These are phyloP conservation scores for Brachionus plicatilis DNA, from an alignment of 1,140 invertebrate species.

Conservation along the genomic window DNA sequence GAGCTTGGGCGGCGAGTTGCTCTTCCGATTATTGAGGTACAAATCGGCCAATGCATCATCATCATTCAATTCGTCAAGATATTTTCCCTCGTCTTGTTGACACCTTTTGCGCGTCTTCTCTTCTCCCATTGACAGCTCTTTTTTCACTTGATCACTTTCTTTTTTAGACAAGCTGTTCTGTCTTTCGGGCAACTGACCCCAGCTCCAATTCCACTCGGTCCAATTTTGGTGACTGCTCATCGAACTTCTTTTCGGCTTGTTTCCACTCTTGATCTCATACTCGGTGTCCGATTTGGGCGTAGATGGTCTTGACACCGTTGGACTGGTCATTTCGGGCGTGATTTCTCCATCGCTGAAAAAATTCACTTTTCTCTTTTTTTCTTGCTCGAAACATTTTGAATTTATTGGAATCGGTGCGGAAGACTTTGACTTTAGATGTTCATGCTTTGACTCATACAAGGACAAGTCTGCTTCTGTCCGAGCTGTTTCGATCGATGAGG, in stretches of 20 bases:
- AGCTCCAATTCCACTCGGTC: conserved; percentile 73
- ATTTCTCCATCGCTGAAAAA: conserved; percentile 35
- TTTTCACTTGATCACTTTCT: neutral
- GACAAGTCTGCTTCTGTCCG: neutral
- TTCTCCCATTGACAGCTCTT: neutral
- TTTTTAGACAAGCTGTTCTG: conserved; percentile 46
- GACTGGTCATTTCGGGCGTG: conserved; percentile 54
- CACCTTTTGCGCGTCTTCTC: neutral
- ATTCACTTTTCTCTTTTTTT: neutral
- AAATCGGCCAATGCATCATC: conserved; percentile 81
- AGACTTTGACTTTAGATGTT: neutral
- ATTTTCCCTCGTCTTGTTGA: conserved; percentile 74
- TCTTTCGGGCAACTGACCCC: conserved; percentile 80
- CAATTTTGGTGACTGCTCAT: conserved; percentile 50
- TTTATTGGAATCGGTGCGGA: neutral
- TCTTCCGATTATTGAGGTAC: conserved; percentile 69
- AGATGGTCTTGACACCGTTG: conserved; percentile 65
- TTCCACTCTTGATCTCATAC: conserved; percentile 63
- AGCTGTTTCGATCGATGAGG: neutral
- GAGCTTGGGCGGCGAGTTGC: conserved; percentile 40
- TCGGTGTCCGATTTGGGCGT: conserved; percentile 88
- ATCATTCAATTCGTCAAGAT: conserved; percentile 74
- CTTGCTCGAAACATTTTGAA: neutral
- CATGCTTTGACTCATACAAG: neutral
- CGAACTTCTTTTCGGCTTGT: conserved; percentile 56